These are phyloP conservation scores for Gortyna flavago DNA, from an alignment of 2,888 invertebrate species.

Conservation along the genomic window DNA sequence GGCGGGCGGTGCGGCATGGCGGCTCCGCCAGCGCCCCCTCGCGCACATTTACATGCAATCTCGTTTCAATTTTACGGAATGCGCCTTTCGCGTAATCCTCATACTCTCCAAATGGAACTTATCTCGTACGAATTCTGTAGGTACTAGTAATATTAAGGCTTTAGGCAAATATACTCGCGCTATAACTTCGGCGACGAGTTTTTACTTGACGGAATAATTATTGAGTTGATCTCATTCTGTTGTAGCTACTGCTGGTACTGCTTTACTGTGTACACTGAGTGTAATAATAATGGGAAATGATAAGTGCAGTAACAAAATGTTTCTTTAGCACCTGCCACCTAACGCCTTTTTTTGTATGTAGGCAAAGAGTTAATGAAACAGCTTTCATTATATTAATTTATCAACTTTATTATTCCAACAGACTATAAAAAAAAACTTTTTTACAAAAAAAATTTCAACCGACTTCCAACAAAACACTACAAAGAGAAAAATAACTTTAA, in stretches of 20 bases:
- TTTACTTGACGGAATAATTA: slow-evolving; percentile 41
- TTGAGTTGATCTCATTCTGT: slow-evolving; percentile 32
- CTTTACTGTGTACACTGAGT: slow-evolving; percentile 1
- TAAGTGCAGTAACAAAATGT: too few relatives aligned
- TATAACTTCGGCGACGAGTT: slow-evolving; percentile 41
- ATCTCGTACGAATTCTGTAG: slow-evolving; percentile 48
- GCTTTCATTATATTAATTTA: too few relatives aligned
- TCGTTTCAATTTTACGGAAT: slow-evolving; percentile 64
- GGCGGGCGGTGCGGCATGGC: too few relatives aligned
- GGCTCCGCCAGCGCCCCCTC: slow-evolving; percentile 14
- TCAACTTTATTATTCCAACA: too few relatives aligned
- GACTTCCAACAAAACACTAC: too few relatives aligned
- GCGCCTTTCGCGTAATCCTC: slow-evolving; percentile 63
- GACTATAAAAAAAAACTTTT: too few relatives aligned
- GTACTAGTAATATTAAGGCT: slow-evolving; percentile 50
- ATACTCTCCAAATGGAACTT: slow-evolving; percentile 62
- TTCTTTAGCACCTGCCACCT: too few relatives aligned
- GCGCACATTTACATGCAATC: slow-evolving; percentile 64
- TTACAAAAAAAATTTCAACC: too few relatives aligned
- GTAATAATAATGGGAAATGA: too few relatives aligned
- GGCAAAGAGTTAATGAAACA: too few relatives aligned
- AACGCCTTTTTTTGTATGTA: too few relatives aligned
- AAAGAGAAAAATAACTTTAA: too few relatives aligned
- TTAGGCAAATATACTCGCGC: slow-evolving; percentile 54
- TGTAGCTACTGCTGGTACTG: not conserved